Conservation (phyloP, 2,113 vertebrate genomes). For the Prinia subflava region DNA sequence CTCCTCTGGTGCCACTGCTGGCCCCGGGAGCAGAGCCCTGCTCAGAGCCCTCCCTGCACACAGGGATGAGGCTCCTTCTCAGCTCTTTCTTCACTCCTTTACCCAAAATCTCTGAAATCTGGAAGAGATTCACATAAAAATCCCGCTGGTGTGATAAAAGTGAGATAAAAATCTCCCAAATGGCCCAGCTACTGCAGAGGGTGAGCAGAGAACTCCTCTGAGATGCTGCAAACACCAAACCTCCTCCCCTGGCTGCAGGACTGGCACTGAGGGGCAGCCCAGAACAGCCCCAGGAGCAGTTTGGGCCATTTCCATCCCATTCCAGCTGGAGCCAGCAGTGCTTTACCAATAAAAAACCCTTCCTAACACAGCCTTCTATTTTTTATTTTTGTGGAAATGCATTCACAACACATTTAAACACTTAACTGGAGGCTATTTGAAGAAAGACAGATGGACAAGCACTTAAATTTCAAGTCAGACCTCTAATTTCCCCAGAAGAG, state of each 20-base stretch:
- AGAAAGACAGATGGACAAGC: conserved; percentile 72
- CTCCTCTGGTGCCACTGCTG: neutral
- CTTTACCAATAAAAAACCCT: neutral
- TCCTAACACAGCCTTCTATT: conserved; percentile 8
- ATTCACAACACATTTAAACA: conserved; percentile 62
- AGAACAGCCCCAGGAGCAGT: neutral
- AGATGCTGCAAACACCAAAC: neutral
- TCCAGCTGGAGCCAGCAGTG: conserved; percentile 14
- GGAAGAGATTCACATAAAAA: neutral
- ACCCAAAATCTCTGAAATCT: neutral
- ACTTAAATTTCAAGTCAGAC: conserved; percentile 65
- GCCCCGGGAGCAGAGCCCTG: neutral
- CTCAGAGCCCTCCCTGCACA: neutral
- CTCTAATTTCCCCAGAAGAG: conserved; percentile 62
- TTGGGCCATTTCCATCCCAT: neutral
- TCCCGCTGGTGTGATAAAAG: too few species aligned
- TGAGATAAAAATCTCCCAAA: neutral
- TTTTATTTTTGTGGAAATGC: conserved; percentile 37
- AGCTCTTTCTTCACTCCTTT: neutral
- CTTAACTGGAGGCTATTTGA: conserved; percentile 65
- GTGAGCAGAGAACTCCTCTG: neutral
- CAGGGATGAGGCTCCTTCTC: neutral
- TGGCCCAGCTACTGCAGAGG: accelerated
- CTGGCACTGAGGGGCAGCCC: neutral
- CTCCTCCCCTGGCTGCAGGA: neutral